A percentile compares a stretch with the other conserved stretches of the same genome.
Conservation (phyloP, 2,113 vertebrate genomes). For the Sphyrna mokarran region DNA sequence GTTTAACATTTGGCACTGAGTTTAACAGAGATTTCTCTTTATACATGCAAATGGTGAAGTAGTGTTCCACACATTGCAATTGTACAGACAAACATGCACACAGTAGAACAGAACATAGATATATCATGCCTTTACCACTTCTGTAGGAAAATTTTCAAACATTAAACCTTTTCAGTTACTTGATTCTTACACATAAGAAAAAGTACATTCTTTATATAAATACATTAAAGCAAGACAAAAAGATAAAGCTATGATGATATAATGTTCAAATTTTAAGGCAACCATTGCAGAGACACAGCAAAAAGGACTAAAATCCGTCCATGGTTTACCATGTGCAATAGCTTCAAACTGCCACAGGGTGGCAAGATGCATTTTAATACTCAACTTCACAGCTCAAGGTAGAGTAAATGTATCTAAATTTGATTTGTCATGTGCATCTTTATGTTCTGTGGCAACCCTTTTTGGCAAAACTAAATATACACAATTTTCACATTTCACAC, state of each 20-base stretch:
- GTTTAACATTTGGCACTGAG: background rate
- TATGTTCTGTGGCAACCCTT: background rate
- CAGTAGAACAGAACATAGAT: background rate
- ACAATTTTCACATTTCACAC: background rate
- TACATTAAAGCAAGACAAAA: slow-evolving; percentile 5
- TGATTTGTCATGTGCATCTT: background rate
- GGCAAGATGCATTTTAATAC: background rate
- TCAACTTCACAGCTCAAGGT: background rate
- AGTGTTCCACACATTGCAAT: background rate
- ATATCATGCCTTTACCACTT: background rate
- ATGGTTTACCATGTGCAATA: background rate
- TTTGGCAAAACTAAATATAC: background rate
- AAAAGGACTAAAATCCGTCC: background rate
- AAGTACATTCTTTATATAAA: background rate
- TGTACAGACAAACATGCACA: background rate
- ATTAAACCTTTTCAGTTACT: background rate
- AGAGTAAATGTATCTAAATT: background rate
- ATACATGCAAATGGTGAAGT: background rate
- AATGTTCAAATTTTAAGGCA: slow-evolving; percentile 13
- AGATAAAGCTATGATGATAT: background rate
- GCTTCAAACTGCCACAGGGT: background rate
- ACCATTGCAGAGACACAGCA: background rate
- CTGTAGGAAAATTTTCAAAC: background rate
- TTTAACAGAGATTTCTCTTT: background rate
- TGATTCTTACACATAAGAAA: background rate